These are phyloP conservation scores for crab-eating macaque (Macaca fascicularis) DNA, from an alignment of 2,113 vertebrate species.

Conservation along the genomic window T2T-MFA8v1.1 NC_088379.1:133088501-133089000, in stretches of 20 bases:
- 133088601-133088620: neutral
- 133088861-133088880: neutral
- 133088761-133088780: neutral
- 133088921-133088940: neutral
- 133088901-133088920: neutral
- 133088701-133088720: neutral
- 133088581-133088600: neutral
- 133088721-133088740: neutral
- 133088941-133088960: neutral
- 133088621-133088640: constrained; percentile 13
- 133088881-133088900: neutral
- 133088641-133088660: neutral
- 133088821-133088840: neutral
- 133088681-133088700: neutral
- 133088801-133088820: neutral
- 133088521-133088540: neutral
- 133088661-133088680: neutral
- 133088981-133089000: too few relatives aligned
- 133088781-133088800: neutral
- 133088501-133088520: neutral
- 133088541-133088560: constrained; percentile 9
- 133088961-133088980: neutral
- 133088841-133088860: constrained; percentile 26
- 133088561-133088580: neutral
- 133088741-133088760: neutral